Conservation (phyloP, 2,113 vertebrate species). For the Sorex fumeus region DNA sequence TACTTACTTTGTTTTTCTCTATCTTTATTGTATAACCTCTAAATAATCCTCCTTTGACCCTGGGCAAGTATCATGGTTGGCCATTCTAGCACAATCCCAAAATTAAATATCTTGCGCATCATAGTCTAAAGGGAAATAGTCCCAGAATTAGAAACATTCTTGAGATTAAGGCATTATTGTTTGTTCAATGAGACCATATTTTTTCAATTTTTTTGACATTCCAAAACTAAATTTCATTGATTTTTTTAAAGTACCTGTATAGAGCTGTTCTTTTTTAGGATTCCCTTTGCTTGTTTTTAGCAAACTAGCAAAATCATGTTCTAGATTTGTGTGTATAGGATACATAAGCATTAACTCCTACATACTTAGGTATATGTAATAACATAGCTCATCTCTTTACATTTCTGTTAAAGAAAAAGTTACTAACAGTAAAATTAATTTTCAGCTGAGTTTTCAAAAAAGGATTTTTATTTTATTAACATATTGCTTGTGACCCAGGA, state of each 20-base stretch:
- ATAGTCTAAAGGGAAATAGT: constrained; percentile 5
- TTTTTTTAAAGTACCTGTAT: constrained; percentile 13
- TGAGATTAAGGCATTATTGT: neutral
- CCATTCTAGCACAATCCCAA: neutral
- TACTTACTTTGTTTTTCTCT: constrained; percentile 23
- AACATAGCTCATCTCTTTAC: constrained; percentile 21
- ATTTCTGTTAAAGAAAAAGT: constrained; percentile 12
- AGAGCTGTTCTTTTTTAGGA: neutral
- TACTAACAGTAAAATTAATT: neutral
- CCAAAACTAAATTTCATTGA: constrained; percentile 12
- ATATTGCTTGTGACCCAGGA: constrained; percentile 38
- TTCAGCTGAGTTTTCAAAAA: neutral
- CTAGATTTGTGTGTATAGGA: neutral
- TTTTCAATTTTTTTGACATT: constrained; percentile 47
- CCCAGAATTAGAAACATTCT: neutral
- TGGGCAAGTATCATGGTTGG: neutral
- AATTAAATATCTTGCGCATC: neutral
- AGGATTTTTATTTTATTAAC: too few species aligned
- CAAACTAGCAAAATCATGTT: neutral
- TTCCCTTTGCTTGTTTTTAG: neutral
- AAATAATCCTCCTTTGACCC: neutral
- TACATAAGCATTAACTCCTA: neutral
- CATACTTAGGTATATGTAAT: constrained; percentile 8
- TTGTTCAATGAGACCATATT: neutral
- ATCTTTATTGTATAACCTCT: neutral